Evolutionary conservation across 2,113 vertebrate genomes (phyloP).

Genomic region (Dipodomys merriami): DNA sequence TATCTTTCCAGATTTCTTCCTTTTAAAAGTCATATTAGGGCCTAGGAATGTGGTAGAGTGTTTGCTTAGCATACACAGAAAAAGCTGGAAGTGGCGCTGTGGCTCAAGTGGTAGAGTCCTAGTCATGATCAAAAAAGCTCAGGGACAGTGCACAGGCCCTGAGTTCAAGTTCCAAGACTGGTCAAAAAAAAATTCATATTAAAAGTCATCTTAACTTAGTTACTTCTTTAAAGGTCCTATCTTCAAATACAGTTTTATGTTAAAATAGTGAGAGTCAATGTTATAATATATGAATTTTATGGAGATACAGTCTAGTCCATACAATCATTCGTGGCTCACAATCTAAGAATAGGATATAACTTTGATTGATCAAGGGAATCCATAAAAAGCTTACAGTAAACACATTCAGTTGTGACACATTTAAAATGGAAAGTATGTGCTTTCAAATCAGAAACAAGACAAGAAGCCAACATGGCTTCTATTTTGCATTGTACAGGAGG

Average conservation of each 20-base stretch:
- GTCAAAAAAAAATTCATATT: background rate
- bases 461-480: background rate
- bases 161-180: too few species aligned
- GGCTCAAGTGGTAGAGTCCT: too few species aligned
- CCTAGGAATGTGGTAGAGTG: too few species aligned
- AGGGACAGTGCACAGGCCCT: too few species aligned
- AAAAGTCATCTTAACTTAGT: background rate
- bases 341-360: background rate
- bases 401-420: background rate
- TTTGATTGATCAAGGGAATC: background rate
- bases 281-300: background rate
- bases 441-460: slow-evolving; percentile 4
- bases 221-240: background rate
- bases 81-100: too few species aligned
- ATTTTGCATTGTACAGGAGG: background rate
- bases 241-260: background rate
- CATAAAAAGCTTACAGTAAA: background rate
- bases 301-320: background rate
- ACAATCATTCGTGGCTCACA: background rate
- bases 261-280: background rate
- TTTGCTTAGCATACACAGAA: too few species aligned
- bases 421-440: slow-evolving; percentile 17
- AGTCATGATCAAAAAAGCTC: too few species aligned
- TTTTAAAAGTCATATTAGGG: background rate
- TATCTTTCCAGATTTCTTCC: background rate